These are phyloP conservation scores for Agriopis leucophaearia DNA, from an alignment of 2,888 invertebrate genomes.

Conservation along the genomic window DNA sequence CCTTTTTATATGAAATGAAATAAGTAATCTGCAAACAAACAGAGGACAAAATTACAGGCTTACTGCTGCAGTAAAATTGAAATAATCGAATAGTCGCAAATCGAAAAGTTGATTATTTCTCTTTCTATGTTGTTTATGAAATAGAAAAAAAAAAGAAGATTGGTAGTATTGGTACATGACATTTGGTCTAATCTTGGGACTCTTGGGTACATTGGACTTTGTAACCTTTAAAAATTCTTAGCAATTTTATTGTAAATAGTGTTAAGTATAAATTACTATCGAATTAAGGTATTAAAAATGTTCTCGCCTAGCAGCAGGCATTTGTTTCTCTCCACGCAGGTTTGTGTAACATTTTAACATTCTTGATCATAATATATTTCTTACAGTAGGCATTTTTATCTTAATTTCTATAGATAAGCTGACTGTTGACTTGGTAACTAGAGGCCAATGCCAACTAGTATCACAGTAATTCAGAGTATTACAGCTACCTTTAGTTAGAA, in stretches of 20 bases:
- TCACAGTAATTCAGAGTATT: background rate
- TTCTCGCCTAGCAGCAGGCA: slow-evolving; percentile 77
- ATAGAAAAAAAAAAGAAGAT: background rate
- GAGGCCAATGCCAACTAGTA: slow-evolving; percentile 21
- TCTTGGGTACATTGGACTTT: slow-evolving; percentile 69
- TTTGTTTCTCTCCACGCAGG: slow-evolving; percentile 76
- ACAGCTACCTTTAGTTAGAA: background rate
- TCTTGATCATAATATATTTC: slow-evolving; percentile 28
- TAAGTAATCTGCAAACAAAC: background rate
- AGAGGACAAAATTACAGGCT: background rate
- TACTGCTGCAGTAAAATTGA: too few species aligned
- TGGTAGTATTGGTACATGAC: too few species aligned
- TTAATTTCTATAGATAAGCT: slow-evolving; percentile 36
- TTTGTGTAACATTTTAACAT: slow-evolving; percentile 42
- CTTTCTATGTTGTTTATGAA: background rate
- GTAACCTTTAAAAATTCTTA: slow-evolving; percentile 60
- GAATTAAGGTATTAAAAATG: slow-evolving; percentile 58
- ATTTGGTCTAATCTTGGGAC: too few species aligned
- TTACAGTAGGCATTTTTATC: slow-evolving; percentile 26
- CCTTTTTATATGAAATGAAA: background rate
- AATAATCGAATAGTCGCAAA: background rate
- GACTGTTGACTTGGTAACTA: slow-evolving; percentile 27
- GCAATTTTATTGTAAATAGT: slow-evolving; percentile 51
- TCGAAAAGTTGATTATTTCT: background rate
- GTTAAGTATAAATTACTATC: slow-evolving; percentile 39